Conservation (phyloP, 2,888 invertebrate species). For the Copidosoma aretas region DNA sequence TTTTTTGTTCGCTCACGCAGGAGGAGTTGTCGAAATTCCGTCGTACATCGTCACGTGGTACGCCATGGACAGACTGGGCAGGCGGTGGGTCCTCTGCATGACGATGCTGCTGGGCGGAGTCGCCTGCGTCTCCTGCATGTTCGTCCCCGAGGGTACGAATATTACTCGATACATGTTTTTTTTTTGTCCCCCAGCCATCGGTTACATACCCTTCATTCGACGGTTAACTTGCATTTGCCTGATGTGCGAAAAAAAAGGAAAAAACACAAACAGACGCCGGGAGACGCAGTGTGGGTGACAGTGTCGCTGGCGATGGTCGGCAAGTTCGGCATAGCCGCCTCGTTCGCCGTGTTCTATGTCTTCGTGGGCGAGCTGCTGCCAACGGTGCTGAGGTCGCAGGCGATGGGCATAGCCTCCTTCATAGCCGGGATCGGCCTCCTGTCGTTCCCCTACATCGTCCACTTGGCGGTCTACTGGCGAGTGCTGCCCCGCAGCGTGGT, state of each 20-base stretch:
- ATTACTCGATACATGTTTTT: background rate
- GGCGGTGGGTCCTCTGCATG: conserved; percentile 71
- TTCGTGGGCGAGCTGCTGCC: conserved; percentile 74
- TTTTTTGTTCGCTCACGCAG: conserved; percentile 52
- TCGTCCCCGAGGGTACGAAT: conserved; percentile 70
- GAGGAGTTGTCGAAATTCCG: conserved; percentile 70
- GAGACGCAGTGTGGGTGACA: conserved; percentile 70
- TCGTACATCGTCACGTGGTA: conserved; percentile 74
- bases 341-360: conserved; percentile 75
- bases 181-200: no score
- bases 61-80: conserved; percentile 70
- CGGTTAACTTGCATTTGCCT: no score
- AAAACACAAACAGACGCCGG: no score
- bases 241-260: no score
- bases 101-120: conserved; percentile 72
- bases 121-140: conserved; percentile 71
- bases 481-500: conserved; percentile 69
- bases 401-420: conserved; percentile 73
- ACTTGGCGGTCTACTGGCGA: conserved; percentile 68
- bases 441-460: conserved; percentile 71
- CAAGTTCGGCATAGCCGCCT: conserved; percentile 72
- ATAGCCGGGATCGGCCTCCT: conserved; percentile 70
- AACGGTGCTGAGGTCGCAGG: conserved; percentile 71
- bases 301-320: conserved; percentile 72
- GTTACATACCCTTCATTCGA: no score